Percentiles rank a stretch among this genome's conserved stretches.
These are phyloP conservation scores for Melozone crissalis DNA, from an alignment of 2,113 vertebrate species.

Conservation along the genomic window DNA sequence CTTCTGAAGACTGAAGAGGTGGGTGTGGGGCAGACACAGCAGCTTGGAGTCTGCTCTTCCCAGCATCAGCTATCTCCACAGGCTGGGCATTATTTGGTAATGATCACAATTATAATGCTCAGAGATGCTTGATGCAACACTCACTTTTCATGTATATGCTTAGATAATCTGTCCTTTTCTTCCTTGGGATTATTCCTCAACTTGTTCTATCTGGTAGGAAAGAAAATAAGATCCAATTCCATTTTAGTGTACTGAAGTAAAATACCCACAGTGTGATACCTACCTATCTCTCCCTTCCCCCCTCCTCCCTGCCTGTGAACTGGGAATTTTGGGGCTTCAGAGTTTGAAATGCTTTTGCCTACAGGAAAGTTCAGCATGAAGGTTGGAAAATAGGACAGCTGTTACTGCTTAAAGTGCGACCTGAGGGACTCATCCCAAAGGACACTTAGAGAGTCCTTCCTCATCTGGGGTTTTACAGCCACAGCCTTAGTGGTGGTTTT, in stretches of 20 bases:
- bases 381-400: background rate
- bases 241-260: background rate
- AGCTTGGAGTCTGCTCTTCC: background rate
- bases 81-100: background rate
- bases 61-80: background rate
- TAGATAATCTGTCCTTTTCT: background rate
- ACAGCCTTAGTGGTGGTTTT: background rate
- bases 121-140: background rate
- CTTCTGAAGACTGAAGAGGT: constrained; percentile 5
- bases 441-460: background rate
- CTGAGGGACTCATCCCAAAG: background rate
- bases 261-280: background rate
- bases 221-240: background rate
- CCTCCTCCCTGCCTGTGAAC: background rate
- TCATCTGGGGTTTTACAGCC: background rate
- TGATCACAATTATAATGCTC: fast-evolving
- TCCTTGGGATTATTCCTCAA: background rate
- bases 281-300: background rate
- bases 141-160: background rate
- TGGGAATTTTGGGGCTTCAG: background rate
- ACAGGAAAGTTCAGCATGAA: background rate
- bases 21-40: constrained; percentile 1
- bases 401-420: background rate
- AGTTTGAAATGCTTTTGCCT: background rate
- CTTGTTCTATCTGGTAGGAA: background rate